Base-by-base conservation (phyloP, 2,888 invertebrate genomes). In the Ceratothoa steindachneri region DNA sequence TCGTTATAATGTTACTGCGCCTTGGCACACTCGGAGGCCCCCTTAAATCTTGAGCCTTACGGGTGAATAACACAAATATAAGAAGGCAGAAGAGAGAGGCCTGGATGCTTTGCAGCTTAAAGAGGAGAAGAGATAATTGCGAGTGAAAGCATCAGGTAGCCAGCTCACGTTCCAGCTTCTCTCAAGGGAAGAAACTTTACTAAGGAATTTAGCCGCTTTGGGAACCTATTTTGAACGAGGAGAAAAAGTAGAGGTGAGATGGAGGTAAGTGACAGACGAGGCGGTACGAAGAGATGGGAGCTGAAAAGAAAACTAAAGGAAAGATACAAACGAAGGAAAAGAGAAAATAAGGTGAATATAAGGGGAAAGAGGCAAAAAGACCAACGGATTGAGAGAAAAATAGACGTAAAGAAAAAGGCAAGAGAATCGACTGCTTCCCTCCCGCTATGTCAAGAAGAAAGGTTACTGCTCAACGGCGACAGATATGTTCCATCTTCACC, bases 71-170 rank as follows among this genome's bases (percentile, higher is more conserved):
- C 19, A 15, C 2, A 60, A 60, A 24, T 60, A 24, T n/a, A n/a
- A 60, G 60, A 60, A 22, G 24, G 60, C 19, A 60, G 60, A n/a
- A 60, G 60, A n/a, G 24, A 60, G 60, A 12, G 22, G 12, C 24
- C n/a, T 24, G 60, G 60, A 60, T 60, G 60, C 60, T 60, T 60
- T 60, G 24, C 60, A 60, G 27, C 60, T 60, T 7, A 60, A 60
- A 60, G 60, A 60, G 60, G 60, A 60, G 60, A 60, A n/a, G 60
- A 60, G 60, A 60, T 60, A 60, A 60, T 60, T 60, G 60, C 60
- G 27, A 24, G 24, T 24, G n/a, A 1, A 60, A 60, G 60, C 60
- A 60, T 60, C 60, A 60, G 60, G 60, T 60, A 60, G 22, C 22
- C 60, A 2, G 22, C 60, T 60, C 60, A 60, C 60, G 60, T 60